Evolutionary conservation across 2,797 vertebrate genomes (phyloP).

Genomic region (Chromis chromis): DNA sequence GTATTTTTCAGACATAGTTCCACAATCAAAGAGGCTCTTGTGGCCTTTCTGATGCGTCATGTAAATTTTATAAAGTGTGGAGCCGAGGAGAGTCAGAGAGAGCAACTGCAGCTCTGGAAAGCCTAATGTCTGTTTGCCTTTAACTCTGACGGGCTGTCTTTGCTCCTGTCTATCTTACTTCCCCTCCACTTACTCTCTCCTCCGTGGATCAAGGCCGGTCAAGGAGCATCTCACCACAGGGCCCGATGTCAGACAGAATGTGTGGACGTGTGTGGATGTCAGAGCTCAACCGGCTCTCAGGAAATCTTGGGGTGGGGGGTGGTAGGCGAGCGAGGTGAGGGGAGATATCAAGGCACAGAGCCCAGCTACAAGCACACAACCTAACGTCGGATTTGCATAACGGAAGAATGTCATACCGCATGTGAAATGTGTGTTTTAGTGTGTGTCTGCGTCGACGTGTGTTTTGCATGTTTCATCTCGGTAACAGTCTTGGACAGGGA

Average conservation of each 20-base stretch:
- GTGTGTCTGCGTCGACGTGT: constrained; percentile 36
- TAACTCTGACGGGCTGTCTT: constrained; percentile 83
- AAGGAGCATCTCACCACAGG: constrained; percentile 78
- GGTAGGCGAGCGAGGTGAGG: constrained; percentile 6
- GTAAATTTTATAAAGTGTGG: constrained; percentile 85
- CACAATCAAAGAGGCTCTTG: constrained; percentile 87
- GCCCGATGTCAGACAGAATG: constrained; percentile 73
- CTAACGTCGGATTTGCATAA: constrained; percentile 50
- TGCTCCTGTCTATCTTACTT: constrained; percentile 84
- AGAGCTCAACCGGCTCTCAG: constrained; percentile 47
- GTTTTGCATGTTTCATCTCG: constrained; percentile 43
- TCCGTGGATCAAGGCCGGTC: constrained; percentile 82
- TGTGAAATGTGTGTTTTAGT: constrained; percentile 41
- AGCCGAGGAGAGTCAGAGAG: constrained; percentile 70
- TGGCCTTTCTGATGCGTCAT: constrained; percentile 87
- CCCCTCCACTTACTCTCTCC: constrained; percentile 82
- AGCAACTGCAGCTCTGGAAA: constrained; percentile 77
- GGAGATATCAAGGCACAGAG: constrained; percentile 45
- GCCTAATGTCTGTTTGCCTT: constrained; percentile 86
- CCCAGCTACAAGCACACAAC: constrained; percentile 32
- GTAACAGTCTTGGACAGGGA: constrained; percentile 53
- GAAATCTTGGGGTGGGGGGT: constrained; percentile 2
- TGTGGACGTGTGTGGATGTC: constrained; percentile 68
- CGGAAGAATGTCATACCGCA: constrained; percentile 34
- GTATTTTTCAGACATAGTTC: constrained; percentile 86